A percentile compares a stretch with the other conserved stretches of the same genome.
phyloP scores from a whole-genome alignment of 2,797 vertebrate species.

The Vultur gryphus region DNA sequence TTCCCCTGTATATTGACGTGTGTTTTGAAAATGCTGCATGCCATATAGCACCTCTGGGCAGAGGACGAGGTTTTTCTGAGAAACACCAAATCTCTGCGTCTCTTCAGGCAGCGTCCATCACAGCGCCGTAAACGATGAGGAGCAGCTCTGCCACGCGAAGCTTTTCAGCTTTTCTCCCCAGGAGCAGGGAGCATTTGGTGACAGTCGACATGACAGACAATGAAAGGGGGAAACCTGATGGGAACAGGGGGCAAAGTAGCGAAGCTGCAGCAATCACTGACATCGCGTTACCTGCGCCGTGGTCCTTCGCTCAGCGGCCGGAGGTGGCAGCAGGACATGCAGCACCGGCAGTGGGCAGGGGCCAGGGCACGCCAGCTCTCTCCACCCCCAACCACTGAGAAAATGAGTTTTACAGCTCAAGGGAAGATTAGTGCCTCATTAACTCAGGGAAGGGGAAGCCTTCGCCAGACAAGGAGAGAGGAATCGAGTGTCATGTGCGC shows the following conservation, averaged over 20 bases:
- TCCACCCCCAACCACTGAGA: neutral
- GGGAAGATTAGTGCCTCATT: constrained; percentile 20
- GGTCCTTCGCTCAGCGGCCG: neutral
- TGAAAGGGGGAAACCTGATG: neutral
- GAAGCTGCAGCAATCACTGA: neutral
- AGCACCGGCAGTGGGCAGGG: neutral
- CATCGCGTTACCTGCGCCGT: rapidly evolving
- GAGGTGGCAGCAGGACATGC: neutral
- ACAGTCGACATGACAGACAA: neutral
- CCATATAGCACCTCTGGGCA: neutral
- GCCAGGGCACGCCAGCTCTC: neutral
- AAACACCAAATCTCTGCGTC: rapidly evolving
- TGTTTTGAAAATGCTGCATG: neutral
- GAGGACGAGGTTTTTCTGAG: neutral
- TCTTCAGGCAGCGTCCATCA: rapidly evolving
- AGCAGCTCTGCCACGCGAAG: neutral
- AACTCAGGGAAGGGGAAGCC: neutral
- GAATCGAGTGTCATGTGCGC: neutral
- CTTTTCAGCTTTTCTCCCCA: neutral
- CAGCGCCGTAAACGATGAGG: rapidly evolving
- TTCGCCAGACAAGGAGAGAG: neutral
- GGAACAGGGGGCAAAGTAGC: neutral
- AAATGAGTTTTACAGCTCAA: constrained; percentile 15
- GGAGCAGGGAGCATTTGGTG: neutral
- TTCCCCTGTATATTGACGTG: neutral